Evolutionary conservation across 2,113 vertebrate species (phyloP).

Genomic region (Tychaedon coryphoeus): DNA sequence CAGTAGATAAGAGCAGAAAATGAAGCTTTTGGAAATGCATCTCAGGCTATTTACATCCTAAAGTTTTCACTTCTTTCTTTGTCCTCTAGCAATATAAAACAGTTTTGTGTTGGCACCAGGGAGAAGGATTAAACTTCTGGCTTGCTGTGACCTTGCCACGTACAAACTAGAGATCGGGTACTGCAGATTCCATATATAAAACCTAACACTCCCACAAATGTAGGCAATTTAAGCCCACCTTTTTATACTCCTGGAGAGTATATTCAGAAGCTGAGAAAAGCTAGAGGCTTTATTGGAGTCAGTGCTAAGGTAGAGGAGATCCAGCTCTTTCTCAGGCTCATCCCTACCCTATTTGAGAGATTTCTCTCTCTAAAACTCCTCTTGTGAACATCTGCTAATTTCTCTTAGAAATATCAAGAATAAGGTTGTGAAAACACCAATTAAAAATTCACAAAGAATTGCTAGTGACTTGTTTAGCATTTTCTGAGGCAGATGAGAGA

Average conservation of each 20-base stretch:
- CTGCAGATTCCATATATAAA: background rate
- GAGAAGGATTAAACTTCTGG: background rate
- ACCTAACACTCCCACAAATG: background rate
- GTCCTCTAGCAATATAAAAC: background rate
- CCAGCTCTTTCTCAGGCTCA: background rate
- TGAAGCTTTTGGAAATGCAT: accelerated
- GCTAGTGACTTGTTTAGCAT: conserved; percentile 42
- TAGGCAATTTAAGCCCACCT: background rate
- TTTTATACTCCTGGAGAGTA: background rate
- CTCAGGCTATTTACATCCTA: background rate
- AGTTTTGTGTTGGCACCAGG: background rate
- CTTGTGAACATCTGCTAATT: conserved; percentile 51
- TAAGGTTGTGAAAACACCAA: conserved; percentile 65
- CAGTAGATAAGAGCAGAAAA: background rate
- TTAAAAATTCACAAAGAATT: conserved; percentile 68
- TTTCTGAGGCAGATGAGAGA: conserved; percentile 57
- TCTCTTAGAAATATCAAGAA: conserved; percentile 38
- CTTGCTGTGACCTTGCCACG: background rate
- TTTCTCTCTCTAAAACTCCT: background rate
- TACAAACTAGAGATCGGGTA: background rate
- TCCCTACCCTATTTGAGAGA: background rate
- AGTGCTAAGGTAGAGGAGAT: background rate
- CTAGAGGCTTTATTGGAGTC: background rate
- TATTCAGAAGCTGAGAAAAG: background rate
- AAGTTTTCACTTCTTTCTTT: background rate